A percentile compares a stretch with the other conserved stretches of the same genome.
Evolutionary conservation across 2,888 invertebrate genomes (phyloP).

Genomic region (Amitus sp.): DNA sequence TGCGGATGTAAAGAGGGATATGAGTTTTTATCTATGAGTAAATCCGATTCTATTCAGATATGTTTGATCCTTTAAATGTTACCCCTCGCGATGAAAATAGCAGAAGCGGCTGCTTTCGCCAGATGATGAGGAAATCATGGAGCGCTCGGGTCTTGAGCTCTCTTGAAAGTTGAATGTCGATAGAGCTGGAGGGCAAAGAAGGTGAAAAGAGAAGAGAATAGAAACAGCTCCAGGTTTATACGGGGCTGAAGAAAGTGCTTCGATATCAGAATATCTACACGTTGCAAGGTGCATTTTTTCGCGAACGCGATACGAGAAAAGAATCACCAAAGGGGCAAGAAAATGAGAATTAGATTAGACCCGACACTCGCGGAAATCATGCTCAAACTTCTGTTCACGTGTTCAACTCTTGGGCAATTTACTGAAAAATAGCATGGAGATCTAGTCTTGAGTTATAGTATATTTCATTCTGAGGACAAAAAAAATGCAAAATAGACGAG

Average conservation of each 20-base stretch:
- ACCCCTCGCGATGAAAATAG: conserved; percentile 32
- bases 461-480: too few species aligned
- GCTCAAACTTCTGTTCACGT: too few species aligned
- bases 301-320: too few species aligned
- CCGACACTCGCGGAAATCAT: too few species aligned
- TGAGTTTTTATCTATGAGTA: background rate
- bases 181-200: conserved; percentile 24
- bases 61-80: conserved; percentile 26
- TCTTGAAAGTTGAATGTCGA: conserved; percentile 40
- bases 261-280: conserved; percentile 15
- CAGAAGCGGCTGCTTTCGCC: conserved; percentile 30
- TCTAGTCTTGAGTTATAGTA: too few species aligned
- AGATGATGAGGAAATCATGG: conserved; percentile 40
- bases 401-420: too few species aligned
- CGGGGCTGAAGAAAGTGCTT: conserved; percentile 11
- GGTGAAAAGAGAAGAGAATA: conserved; percentile 8
- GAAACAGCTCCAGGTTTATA: conserved; percentile 11
- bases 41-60: conserved; percentile 21
- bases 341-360: too few species aligned
- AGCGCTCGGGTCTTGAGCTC: conserved; percentile 36
- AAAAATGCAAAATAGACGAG: too few species aligned
- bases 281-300: conserved; percentile 5
- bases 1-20: background rate
- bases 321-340: too few species aligned
- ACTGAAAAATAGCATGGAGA: too few species aligned